phyloP scores from a whole-genome alignment of 2,113 vertebrate species.

The Peromyscus polionotus region DNA sequence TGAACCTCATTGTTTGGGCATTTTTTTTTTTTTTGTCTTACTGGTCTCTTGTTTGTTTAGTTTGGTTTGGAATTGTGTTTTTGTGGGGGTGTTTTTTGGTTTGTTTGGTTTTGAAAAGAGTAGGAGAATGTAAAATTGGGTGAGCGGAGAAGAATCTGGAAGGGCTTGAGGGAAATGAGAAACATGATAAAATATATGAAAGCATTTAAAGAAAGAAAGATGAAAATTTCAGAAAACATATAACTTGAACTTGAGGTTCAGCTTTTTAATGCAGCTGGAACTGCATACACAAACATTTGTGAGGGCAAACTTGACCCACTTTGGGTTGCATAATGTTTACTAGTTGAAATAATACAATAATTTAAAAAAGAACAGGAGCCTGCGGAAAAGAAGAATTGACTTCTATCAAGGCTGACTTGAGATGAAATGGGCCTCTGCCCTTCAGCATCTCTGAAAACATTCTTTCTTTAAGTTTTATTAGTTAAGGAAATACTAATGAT shows the following conservation, averaged over 20 bases:
- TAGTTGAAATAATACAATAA: conserved; percentile 55
- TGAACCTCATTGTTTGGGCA: not conserved
- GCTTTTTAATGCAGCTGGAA: conserved; percentile 58
- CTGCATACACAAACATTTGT: not conserved
- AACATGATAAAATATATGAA: not conserved
- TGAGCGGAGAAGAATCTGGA: not conserved
- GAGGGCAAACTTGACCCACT: conserved; percentile 1
- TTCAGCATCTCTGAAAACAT: conserved; percentile 73
- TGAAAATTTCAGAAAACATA: conserved; percentile 60
- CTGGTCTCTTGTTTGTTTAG: not conserved
- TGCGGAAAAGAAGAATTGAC: not conserved
- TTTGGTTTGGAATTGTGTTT: not conserved
- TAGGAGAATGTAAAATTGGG: not conserved
- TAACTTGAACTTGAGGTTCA: conserved; percentile 39
- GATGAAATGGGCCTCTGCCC: conserved; percentile 49
- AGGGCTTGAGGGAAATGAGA: not conserved
- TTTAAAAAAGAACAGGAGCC: conserved; percentile 49
- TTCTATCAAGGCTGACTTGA: conserved; percentile 60
- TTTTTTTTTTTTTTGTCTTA: not conserved
- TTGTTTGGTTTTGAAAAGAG: not conserved
- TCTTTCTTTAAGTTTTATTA: conserved; percentile 77
- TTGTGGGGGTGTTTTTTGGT: not conserved
- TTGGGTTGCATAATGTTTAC: conserved; percentile 52
- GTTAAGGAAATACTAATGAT: conserved; percentile 76
- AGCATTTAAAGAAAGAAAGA: not conserved